Conservation (phyloP, 2,113 vertebrate species). For the Cichladusa arquata region DNA sequence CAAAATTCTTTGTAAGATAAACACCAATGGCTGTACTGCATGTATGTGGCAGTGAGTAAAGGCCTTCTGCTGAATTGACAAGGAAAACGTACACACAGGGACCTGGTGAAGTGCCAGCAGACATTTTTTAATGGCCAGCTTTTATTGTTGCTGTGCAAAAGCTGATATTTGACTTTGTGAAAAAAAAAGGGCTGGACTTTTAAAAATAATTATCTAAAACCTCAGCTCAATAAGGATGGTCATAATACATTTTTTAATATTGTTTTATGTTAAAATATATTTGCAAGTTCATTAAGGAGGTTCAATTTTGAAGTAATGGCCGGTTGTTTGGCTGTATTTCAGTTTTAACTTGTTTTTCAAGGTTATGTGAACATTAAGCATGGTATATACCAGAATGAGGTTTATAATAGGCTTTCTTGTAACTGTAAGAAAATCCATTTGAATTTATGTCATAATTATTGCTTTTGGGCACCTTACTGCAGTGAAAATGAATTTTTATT, state of each 20-base stretch:
- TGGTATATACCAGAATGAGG: background rate
- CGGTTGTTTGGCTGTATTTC: background rate
- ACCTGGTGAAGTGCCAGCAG: background rate
- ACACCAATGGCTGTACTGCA: background rate
- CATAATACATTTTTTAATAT: background rate
- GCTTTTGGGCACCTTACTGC: background rate
- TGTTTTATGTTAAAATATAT: background rate
- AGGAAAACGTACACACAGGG: background rate
- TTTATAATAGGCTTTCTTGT: constrained; percentile 2
- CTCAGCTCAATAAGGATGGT: background rate
- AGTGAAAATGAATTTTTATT: background rate
- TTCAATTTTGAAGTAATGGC: background rate
- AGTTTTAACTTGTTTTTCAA: background rate
- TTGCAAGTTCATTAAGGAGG: background rate
- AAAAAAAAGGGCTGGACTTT: background rate
- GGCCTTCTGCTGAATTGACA: background rate
- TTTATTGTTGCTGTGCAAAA: background rate
- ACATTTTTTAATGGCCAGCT: background rate
- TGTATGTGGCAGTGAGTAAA: background rate
- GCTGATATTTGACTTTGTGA: background rate
- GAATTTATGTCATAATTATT: background rate
- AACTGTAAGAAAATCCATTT: background rate
- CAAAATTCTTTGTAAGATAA: background rate
- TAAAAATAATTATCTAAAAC: background rate
- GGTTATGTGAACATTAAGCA: background rate